Conservation (phyloP, 2,113 vertebrate genomes). For the Cavia porcellus region DNA sequence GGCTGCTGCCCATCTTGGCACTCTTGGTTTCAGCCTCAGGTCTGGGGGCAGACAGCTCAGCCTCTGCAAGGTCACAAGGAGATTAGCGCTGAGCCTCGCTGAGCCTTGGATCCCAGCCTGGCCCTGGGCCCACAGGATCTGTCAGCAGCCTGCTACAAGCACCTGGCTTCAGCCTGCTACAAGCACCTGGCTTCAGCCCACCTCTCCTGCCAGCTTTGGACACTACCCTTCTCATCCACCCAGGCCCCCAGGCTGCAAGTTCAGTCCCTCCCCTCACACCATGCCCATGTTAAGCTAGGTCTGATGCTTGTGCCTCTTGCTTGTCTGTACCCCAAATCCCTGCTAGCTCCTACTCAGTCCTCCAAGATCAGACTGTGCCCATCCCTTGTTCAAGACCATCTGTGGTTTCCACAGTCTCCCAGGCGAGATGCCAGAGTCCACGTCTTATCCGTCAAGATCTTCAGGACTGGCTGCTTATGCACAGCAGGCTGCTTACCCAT, state of each 20-base stretch:
- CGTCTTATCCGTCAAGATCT: neutral
- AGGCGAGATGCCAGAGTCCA: neutral
- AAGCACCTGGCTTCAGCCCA: neutral
- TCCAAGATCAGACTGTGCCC: neutral
- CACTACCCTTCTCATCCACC: neutral
- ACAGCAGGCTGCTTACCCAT: neutral
- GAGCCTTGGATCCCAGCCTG: constrained; percentile 72
- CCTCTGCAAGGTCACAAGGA: constrained; percentile 78
- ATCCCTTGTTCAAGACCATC: too few species aligned
- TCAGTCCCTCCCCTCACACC: neutral
- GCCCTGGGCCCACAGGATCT: constrained; percentile 59
- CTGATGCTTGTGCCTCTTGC: neutral
- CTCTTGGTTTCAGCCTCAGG: neutral
- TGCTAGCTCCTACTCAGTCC: neutral
- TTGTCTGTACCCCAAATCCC: neutral
- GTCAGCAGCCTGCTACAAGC: too few species aligned
- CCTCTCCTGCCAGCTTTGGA: neutral
- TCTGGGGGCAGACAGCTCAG: constrained; percentile 63
- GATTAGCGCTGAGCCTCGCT: constrained; percentile 76
- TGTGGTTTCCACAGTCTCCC: neutral
- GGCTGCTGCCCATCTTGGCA: neutral
- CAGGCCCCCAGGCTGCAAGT: neutral
- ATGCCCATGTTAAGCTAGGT: neutral
- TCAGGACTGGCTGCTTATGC: neutral
- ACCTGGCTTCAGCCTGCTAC: too few species aligned